A percentile compares a stretch with the other conserved stretches of the same genome.
Evolutionary conservation across 2,888 invertebrate genomes (phyloP).

Genomic region (Allacma fusca): DNA sequence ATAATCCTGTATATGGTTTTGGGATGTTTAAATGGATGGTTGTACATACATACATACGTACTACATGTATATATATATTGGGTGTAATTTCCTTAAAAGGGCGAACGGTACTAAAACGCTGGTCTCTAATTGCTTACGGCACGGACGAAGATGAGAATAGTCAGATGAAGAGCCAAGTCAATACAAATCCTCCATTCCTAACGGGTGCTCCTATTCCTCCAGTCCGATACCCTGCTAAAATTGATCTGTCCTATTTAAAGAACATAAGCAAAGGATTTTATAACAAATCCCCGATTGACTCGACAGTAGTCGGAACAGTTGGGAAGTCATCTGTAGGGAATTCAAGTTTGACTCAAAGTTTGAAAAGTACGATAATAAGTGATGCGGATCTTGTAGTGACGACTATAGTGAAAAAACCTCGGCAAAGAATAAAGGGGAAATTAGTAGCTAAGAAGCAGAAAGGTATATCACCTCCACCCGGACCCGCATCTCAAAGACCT

Average conservation of each 20-base stretch:
- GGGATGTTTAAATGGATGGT: background rate
- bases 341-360: background rate
- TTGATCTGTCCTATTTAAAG: constrained; percentile 28
- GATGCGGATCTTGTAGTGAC: constrained; percentile 3
- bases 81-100: constrained; percentile 67
- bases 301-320: background rate
- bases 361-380: constrained; percentile 4
- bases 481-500: constrained; percentile 36
- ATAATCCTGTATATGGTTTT: too few species aligned
- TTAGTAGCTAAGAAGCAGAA: constrained; percentile 55
- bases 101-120: constrained; percentile 87
- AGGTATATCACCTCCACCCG: constrained; percentile 43
- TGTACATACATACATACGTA: too few species aligned
- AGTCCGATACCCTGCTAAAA: constrained; percentile 36
- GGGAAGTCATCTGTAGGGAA: background rate
- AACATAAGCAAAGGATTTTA: constrained; percentile 4
- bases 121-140: constrained; percentile 93
- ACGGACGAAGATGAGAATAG: constrained; percentile 70
- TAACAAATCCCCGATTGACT: background rate
- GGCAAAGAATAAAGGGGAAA: constrained; percentile 51
- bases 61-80: background rate
- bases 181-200: constrained; percentile 13
- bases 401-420: constrained; percentile 29
- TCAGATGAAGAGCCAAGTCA: constrained; percentile 16
- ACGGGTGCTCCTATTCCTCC: background rate